Conservation (phyloP, 2,888 invertebrate species). For the Cephus nigrinus region DNA sequence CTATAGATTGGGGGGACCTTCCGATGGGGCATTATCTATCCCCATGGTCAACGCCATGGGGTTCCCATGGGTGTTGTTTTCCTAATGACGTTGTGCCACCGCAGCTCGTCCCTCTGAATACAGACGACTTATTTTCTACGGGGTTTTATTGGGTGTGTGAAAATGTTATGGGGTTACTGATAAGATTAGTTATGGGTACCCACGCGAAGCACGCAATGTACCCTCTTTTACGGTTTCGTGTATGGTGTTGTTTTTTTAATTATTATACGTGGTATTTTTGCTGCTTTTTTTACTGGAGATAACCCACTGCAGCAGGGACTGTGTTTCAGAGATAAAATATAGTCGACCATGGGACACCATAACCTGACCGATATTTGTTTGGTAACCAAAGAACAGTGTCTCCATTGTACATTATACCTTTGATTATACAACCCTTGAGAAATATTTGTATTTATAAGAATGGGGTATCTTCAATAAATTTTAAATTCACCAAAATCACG, state of each 20-base stretch:
- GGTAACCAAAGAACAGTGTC: neutral
- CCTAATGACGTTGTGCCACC: constrained; percentile 16
- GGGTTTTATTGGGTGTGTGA: constrained; percentile 3
- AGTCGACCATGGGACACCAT: constrained; percentile 1
- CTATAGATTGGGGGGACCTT: constrained; percentile 36
- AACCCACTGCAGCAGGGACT: neutral
- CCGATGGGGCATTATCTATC: constrained; percentile 31
- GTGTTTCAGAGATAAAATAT: constrained; percentile 4
- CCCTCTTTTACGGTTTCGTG: neutral
- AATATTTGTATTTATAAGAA: neutral
- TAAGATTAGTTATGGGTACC: constrained; percentile 10
- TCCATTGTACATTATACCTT: neutral
- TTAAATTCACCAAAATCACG: neutral
- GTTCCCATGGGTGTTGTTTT: constrained; percentile 48
- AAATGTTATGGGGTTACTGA: constrained; percentile 5
- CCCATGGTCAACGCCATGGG: constrained; percentile 18
- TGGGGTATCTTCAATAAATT: neutral
- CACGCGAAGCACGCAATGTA: constrained; percentile 9
- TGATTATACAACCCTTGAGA: neutral
- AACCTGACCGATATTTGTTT: neutral
- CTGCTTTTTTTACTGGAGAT: neutral
- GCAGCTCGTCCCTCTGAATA: neutral
- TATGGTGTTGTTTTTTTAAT: neutral
- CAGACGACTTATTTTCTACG: constrained; percentile 11
- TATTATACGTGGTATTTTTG: neutral